phyloP scores from a whole-genome alignment of 2,888 invertebrate genomes.

The Drosophila pseudotalamancana region DNA sequence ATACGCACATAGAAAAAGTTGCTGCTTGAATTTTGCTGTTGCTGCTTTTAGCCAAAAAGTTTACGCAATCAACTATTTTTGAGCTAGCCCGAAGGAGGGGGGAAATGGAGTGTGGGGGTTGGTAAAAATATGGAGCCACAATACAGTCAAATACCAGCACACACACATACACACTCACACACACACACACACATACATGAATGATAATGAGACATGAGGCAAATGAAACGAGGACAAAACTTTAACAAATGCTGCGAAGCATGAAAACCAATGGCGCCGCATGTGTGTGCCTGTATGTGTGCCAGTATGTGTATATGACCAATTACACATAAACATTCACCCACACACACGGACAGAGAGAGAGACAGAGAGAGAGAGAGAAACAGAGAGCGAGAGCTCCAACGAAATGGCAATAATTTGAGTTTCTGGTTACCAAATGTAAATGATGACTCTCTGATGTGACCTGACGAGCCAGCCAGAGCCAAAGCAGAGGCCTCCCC shows the following conservation, averaged over 20 bases:
- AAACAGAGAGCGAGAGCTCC: too few relatives aligned
- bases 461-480: conserved; percentile 39
- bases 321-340: conserved; percentile 32
- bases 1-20: conserved; percentile 24
- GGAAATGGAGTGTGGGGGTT: background rate
- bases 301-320: conserved; percentile 9
- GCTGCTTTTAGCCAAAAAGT: conserved; percentile 60
- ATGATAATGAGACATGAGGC: conserved; percentile 39
- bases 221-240: conserved; percentile 62
- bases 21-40: conserved; percentile 46
- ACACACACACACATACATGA: background rate
- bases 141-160: conserved; percentile 10
- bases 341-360: conserved; percentile 5
- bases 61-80: conserved; percentile 66
- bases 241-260: conserved; percentile 53
- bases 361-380: background rate
- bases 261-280: conserved; percentile 64
- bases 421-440: conserved; percentile 52
- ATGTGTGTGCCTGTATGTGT: conserved; percentile 3
- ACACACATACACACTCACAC: conserved; percentile 2
- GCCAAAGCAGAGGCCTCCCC: too few relatives aligned
- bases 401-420: conserved; percentile 46
- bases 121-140: conserved; percentile 40
- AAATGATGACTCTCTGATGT: conserved; percentile 51
- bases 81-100: conserved; percentile 4